Percentiles rank a stretch among this genome's conserved stretches.
phyloP scores from a whole-genome alignment of 2,888 invertebrate species.

The Trachelus iudaicus region DNA sequence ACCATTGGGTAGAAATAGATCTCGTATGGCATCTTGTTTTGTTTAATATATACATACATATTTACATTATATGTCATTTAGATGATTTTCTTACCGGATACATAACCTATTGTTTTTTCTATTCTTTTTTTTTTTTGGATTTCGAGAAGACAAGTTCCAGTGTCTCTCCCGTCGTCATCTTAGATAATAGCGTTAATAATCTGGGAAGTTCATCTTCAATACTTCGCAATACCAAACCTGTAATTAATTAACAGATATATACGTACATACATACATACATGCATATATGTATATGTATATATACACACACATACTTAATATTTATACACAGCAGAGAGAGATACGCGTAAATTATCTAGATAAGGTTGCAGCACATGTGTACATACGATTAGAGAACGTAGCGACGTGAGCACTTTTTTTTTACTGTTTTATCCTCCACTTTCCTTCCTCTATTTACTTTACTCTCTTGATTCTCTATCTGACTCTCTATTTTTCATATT shows the following conservation, averaged over 20 bases:
- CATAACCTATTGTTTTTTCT: not conserved
- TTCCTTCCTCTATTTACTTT: not conserved
- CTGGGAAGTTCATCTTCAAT: not conserved
- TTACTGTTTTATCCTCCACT: not conserved
- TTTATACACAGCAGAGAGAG: not conserved
- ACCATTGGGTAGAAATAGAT: not conserved
- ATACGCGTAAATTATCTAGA: not conserved
- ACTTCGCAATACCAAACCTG: not conserved
- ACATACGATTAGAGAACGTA: not conserved
- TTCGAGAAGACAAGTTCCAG: not conserved
- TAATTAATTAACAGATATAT: not conserved
- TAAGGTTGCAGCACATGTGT: not conserved
- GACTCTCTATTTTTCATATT: not conserved
- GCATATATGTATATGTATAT: slow-evolving; percentile 12
- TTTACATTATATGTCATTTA: not conserved
- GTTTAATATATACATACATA: not conserved
- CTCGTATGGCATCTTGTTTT: not conserved
- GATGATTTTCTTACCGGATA: not conserved
- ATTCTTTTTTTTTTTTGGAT: not conserved
- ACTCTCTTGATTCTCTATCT: not conserved
- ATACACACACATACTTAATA: slow-evolving; percentile 17
- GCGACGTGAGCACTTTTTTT: not conserved
- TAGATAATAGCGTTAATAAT: not conserved
- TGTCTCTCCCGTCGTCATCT: not conserved
- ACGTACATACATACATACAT: slow-evolving; percentile 12